Conservation (phyloP, 2,797 vertebrate species). For the Pempheris klunzingeri region DNA sequence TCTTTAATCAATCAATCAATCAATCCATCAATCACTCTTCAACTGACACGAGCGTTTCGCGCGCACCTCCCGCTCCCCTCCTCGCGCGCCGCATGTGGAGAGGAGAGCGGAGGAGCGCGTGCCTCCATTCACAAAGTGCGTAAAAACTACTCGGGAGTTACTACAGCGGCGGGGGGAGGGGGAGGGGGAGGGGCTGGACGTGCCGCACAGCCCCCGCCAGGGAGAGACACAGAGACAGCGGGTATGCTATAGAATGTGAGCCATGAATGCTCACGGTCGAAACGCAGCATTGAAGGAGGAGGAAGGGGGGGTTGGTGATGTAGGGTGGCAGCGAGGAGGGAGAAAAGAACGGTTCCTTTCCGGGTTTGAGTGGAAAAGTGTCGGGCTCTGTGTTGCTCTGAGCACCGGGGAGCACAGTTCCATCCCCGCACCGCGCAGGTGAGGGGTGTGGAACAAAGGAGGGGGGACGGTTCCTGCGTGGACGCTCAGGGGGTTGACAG, state of each 20-base stretch:
- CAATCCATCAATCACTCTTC: no score
- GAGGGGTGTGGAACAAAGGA: neutral
- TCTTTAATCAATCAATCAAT: no score
- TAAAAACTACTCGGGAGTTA: constrained; percentile 75
- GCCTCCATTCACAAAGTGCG: constrained; percentile 85
- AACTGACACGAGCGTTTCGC: no score
- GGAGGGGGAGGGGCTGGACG: constrained; percentile 56
- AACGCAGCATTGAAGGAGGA: neutral
- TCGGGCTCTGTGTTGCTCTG: neutral
- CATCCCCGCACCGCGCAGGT: constrained; percentile 14
- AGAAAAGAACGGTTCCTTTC: neutral
- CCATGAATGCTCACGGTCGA: constrained; percentile 46
- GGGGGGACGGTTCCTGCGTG: neutral
- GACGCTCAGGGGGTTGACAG: neutral
- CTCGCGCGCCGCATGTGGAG: constrained; percentile 20
- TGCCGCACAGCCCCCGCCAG: constrained; percentile 54
- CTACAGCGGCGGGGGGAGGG: constrained; percentile 75
- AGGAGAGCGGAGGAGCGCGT: constrained; percentile 52
- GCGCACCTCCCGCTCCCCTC: neutral
- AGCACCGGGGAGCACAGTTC: neutral
- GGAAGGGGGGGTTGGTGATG: neutral
- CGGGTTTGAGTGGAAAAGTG: neutral
- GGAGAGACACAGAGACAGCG: constrained; percentile 8
- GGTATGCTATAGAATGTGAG: constrained; percentile 59
- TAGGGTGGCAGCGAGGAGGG: neutral